Conservation (phyloP, 2,113 vertebrate genomes). For the Indicator indicator region DNA sequence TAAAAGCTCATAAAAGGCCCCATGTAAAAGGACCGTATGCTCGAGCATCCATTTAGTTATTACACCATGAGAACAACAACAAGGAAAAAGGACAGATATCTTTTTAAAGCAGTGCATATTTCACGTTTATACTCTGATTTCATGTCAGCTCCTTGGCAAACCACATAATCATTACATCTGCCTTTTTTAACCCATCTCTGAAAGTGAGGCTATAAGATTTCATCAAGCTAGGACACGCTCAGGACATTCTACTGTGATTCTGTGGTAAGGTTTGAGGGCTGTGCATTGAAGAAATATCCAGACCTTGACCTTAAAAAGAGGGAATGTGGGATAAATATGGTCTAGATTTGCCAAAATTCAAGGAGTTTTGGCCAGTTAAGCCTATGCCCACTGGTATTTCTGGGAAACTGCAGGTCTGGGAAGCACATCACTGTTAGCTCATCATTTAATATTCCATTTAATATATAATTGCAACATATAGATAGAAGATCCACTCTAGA, state of each 20-base stretch:
- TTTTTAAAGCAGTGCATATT: not conserved
- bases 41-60: conserved; percentile 38
- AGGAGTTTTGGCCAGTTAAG: not conserved
- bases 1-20: conserved; percentile 55
- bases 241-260: not conserved
- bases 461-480: not conserved
- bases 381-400: not conserved
- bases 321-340: fast-evolving
- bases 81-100: not conserved
- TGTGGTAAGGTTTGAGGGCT: not conserved
- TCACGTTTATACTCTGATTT: not conserved
- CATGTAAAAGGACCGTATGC: conserved; percentile 47
- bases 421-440: not conserved
- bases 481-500: not conserved
- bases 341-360: not conserved
- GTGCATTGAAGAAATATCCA: not conserved
- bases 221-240: fast-evolving
- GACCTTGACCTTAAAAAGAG: not conserved
- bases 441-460: not conserved
- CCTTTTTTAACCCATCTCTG: not conserved
- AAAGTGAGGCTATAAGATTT: not conserved
- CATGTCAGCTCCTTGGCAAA: not conserved
- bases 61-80: not conserved
- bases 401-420: not conserved
- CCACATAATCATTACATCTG: not conserved